Conservation (phyloP, 2,113 vertebrate species). For the Hippoglossus stenolepis region DNA sequence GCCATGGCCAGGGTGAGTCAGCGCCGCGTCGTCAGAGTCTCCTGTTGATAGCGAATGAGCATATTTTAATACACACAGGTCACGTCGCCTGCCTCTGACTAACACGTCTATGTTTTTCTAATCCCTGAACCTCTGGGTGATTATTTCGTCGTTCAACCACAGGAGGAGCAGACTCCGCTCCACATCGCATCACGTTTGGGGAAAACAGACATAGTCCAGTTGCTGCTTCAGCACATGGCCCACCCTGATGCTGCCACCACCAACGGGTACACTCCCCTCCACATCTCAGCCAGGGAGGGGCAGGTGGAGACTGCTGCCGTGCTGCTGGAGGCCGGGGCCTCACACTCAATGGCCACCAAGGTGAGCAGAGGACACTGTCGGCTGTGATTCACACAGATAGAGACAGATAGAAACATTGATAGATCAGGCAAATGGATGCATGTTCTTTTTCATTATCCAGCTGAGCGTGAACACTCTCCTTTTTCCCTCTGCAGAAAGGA, state of each 20-base stretch:
- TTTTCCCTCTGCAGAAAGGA: slow-evolving; percentile 88
- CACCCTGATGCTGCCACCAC: slow-evolving; percentile 96
- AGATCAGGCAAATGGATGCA: background rate
- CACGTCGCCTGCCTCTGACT: background rate
- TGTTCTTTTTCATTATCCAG: background rate
- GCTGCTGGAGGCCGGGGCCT: slow-evolving; percentile 94
- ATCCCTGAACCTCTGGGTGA: slow-evolving; percentile 2
- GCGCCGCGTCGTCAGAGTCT: slow-evolving; percentile 34
- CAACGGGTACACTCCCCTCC: slow-evolving; percentile 95
- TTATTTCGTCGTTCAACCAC: slow-evolving; percentile 52
- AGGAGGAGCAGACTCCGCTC: slow-evolving; percentile 98
- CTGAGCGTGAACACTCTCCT: background rate
- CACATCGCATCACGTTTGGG: slow-evolving; percentile 97
- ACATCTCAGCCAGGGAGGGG: slow-evolving; percentile 96
- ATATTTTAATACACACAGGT: slow-evolving; percentile 6
- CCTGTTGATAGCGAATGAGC: slow-evolving; percentile 45
- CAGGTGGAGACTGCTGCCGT: slow-evolving; percentile 95
- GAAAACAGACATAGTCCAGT: slow-evolving; percentile 97
- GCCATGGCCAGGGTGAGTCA: slow-evolving; percentile 93
- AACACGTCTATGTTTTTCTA: background rate
- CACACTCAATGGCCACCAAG: slow-evolving; percentile 95
- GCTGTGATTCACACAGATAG: slow-evolving; percentile 30
- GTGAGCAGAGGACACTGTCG: slow-evolving; percentile 54
- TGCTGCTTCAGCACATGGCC: slow-evolving; percentile 97
- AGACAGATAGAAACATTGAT: background rate